A percentile compares a stretch with the other conserved stretches of the same genome.
phyloP scores from a whole-genome alignment of 2,113 vertebrate genomes.

The Tragelaphus imberbis region DNA sequence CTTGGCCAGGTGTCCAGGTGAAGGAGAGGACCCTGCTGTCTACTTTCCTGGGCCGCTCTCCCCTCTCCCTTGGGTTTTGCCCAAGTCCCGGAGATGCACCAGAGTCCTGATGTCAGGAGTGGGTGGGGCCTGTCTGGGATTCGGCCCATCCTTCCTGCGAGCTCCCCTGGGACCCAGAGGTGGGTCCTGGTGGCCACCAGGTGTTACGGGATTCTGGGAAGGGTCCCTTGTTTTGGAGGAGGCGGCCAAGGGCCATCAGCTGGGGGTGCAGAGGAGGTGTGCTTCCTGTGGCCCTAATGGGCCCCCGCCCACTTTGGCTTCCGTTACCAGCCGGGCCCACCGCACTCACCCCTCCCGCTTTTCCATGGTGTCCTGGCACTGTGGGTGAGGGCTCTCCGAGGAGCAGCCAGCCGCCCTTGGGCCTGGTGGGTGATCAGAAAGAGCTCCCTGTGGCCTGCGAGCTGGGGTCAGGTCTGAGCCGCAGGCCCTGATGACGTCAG shows the following conservation, averaged over 20 bases:
- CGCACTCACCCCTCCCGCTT: neutral
- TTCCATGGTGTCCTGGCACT: neutral
- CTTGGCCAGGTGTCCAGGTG: neutral
- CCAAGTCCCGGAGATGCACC: neutral
- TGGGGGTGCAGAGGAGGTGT: neutral
- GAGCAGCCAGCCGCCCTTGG: neutral
- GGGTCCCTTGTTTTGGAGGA: neutral
- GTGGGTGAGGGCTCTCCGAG: neutral
- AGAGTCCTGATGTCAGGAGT: neutral
- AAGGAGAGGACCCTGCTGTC: neutral
- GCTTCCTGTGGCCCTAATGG: neutral
- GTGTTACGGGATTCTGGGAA: neutral
- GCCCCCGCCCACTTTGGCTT: neutral
- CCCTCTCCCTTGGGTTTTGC: neutral
- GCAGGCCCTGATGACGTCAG: neutral
- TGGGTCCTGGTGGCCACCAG: neutral
- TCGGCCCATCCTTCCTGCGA: accelerated
- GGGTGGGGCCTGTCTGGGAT: neutral
- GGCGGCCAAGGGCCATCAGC: neutral
- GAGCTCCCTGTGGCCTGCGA: neutral
- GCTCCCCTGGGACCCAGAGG: neutral
- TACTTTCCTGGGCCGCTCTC: neutral
- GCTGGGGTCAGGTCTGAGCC: neutral
- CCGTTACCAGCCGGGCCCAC: neutral
- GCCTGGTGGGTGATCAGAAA: neutral